Evolutionary conservation across 2,797 vertebrate species (phyloP).

Genomic region (Spinus pinus): DNA sequence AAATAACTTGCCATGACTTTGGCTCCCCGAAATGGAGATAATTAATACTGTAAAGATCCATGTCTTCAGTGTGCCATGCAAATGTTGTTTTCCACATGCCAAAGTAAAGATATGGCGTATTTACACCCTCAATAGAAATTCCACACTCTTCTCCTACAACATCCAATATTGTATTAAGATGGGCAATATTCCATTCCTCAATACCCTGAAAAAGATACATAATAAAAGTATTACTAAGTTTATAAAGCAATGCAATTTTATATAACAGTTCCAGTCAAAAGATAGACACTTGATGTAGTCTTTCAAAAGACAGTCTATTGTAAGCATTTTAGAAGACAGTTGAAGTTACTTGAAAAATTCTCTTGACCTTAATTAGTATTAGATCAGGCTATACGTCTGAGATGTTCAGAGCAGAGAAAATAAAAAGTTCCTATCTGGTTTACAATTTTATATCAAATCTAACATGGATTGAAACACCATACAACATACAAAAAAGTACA

Average conservation of each 20-base stretch:
- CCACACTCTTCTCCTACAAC: conserved; percentile 94
- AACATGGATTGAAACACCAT: not conserved
- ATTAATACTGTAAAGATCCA: conserved; percentile 99
- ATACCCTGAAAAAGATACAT: conserved; percentile 79
- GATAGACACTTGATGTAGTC: not conserved
- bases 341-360: not conserved
- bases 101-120: conserved; percentile 97
- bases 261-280: not conserved
- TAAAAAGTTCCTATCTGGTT: not conserved
- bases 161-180: conserved; percentile 93
- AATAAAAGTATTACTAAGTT: not conserved
- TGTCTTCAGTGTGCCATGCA: conserved; percentile 98
- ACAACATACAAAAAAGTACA: not conserved
- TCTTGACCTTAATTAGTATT: not conserved
- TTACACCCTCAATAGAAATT: conserved; percentile 95
- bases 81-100: conserved; percentile 99
- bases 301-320: not conserved
- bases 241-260: not conserved
- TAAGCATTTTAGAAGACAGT: not conserved
- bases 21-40: conserved; percentile 98
- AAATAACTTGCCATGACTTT: conserved; percentile 90
- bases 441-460: not conserved
- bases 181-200: conserved; percentile 95
- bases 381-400: not conserved
- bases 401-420: not conserved